Evolutionary conservation across 1,140 invertebrate species (phyloP).

Genomic region (Oryctes rhinoceros): DNA sequence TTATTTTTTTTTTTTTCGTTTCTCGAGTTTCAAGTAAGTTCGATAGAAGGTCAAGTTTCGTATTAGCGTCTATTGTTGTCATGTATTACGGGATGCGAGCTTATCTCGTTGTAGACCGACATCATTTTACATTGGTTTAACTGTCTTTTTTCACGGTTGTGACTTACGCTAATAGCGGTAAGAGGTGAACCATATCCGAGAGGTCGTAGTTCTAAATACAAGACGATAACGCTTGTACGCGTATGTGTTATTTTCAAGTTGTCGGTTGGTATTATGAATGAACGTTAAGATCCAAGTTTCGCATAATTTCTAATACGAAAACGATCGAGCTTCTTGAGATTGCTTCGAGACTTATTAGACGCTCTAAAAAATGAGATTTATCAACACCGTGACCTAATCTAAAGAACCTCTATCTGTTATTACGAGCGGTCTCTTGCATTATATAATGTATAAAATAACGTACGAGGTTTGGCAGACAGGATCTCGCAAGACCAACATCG

Average conservation of each 20-base stretch:
- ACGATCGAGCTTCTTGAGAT: no score
- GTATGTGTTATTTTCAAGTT: neutral
- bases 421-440: no score
- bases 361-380: no score
- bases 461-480: no score
- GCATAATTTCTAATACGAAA: no score
- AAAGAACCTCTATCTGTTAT: no score
- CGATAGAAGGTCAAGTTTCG: neutral
- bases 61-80: neutral
- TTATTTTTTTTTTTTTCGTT: neutral
- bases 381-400: no score
- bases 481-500: no score
- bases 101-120: neutral
- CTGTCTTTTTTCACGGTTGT: conserved; percentile 13
- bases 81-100: neutral
- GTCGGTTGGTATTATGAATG: neutral
- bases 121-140: neutral
- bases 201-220: conserved; percentile 5
- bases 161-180: neutral
- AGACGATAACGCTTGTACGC: neutral
- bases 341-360: no score
- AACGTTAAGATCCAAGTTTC: neutral
- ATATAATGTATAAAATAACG: no score
- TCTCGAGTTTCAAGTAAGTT: neutral
- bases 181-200: neutral